Percentiles rank a stretch among this genome's conserved stretches.
phyloP scores from a whole-genome alignment of 2,113 vertebrate genomes.

The Sminthopsis crassicaudata region DNA sequence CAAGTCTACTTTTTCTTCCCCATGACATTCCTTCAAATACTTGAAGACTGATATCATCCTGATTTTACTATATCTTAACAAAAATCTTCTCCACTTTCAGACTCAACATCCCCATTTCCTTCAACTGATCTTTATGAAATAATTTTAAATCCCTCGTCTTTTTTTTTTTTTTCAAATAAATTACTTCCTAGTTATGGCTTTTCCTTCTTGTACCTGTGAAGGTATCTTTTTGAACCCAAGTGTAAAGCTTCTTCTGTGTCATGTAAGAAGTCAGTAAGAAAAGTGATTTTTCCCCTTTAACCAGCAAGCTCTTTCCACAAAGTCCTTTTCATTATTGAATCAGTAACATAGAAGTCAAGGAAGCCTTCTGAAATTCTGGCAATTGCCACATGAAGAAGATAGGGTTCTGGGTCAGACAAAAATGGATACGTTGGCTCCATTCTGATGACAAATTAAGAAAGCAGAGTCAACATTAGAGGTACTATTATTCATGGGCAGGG shows the following conservation, averaged over 20 bases:
- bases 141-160: background rate
- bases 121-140: background rate
- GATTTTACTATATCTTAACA: background rate
- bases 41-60: background rate
- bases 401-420: constrained; percentile 12
- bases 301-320: background rate
- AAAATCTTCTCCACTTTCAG: background rate
- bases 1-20: background rate
- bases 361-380: background rate
- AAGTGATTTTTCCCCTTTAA: background rate
- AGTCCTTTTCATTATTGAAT: background rate
- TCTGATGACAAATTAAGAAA: background rate
- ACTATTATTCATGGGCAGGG: background rate
- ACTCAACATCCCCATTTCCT: background rate
- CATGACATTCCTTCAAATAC: background rate
- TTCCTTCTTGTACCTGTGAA: background rate
- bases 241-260: background rate
- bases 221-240: background rate
- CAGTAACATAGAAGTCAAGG: background rate
- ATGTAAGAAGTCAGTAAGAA: background rate
- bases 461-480: background rate
- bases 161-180: background rate
- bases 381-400: constrained; percentile 6
- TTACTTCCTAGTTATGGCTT: background rate
- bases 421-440: background rate